Percentiles rank a stretch among this genome's conserved stretches.
Evolutionary conservation across 2,113 vertebrate genomes (phyloP).

Genomic region (Onychostruthus taczanowskii): DNA sequence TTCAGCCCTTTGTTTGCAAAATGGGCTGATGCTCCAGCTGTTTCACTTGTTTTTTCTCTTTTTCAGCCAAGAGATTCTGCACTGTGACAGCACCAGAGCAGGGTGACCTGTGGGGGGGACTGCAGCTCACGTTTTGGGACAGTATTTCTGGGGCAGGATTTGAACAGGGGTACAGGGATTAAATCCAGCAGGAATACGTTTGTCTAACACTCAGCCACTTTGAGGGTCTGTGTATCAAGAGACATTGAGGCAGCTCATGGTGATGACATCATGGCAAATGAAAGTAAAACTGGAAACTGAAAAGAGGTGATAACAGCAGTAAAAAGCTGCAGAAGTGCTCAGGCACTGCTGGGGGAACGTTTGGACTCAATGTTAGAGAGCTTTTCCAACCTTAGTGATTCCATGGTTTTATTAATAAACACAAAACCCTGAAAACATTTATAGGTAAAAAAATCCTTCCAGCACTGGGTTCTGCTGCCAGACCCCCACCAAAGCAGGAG

Average conservation of each 20-base stretch:
- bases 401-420: not conserved
- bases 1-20: not conserved
- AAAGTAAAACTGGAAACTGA: not conserved
- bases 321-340: not conserved
- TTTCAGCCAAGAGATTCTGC: accelerated
- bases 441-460: not conserved
- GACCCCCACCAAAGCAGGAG: not conserved
- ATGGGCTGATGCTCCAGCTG: not conserved
- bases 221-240: not conserved
- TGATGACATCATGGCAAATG: not conserved
- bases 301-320: not conserved
- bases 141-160: not conserved
- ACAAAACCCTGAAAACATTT: not conserved
- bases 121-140: not conserved
- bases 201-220: not conserved
- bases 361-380: accelerated
- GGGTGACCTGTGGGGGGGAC: accelerated
- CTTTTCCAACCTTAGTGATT: not conserved
- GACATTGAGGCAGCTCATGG: not conserved
- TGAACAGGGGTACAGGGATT: accelerated
- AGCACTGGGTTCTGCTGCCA: not conserved
- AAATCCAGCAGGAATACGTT: not conserved
- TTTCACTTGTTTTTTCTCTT: not conserved
- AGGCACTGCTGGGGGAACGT: accelerated
- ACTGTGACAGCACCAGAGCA: not conserved